Evolutionary conservation across 2,888 invertebrate genomes (phyloP), one percentile per base, ranked within the genome.

Genomic region (Caenorhabditis sp.): DNA sequence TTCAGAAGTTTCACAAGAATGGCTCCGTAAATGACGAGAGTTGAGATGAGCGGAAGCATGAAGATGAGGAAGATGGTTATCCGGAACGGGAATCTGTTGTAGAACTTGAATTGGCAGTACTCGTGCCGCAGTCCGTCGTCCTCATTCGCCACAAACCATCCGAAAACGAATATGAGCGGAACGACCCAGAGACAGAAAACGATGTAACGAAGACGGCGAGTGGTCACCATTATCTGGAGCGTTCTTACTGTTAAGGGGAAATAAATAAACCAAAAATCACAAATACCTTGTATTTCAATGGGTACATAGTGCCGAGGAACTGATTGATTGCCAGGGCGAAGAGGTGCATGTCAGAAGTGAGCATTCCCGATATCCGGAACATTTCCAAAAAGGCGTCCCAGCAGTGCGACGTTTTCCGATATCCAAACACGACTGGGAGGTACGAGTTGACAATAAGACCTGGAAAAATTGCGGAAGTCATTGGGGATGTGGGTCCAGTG

Each of bases 241-340:
- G n/a, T n/a, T n/a, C n/a, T n/a, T n/a, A n/a, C n/a, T n/a, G n/a
- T n/a, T n/a, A n/a, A n/a, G n/a, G n/a, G n/a, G n/a, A 58, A 37
- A 22, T 11, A 3, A 50, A 20, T 11, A 17, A 13, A n/a, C 1
- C n/a, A n/a, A n/a, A n/a, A n/a, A n/a, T n/a, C n/a, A n/a, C n/a
- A n/a, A n/a, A n/a, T 35, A 85, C 87, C 80, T 86, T 87, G 66
- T 87, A 88, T 50, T 84, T 84, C 6, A 87, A 74, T 11, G 87
- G 87, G 79, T 83, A 86, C 63, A 84, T 78, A 9, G 86, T 87
- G 32, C 87, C 87, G 7, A 87, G 56, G 63, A 86, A 87, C 46
- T 87, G 87, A 63, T 88, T 86, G 41, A 86, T 81, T 2, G 87
- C 86, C 27, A 87, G 63, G 3, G 86, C 87, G 46, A 87, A 86